Percentiles rank a stretch among this genome's conserved stretches.
Conservation (phyloP, 1,140 invertebrate genomes). For the Planococcus citri region DNA sequence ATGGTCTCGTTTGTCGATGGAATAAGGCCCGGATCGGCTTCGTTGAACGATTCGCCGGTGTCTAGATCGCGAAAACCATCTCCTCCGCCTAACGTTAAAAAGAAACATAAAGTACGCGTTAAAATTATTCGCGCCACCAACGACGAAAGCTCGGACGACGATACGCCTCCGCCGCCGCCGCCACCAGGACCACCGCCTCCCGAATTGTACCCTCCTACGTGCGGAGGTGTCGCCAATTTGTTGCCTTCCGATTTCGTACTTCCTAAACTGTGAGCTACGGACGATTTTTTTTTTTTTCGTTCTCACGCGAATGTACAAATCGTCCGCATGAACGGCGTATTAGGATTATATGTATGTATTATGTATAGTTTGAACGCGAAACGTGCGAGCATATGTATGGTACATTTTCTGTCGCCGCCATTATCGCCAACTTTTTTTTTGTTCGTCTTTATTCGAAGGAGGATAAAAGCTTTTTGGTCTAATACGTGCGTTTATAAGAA, state of each 20-base stretch:
- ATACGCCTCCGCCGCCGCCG: not conserved
- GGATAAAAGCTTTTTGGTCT: no score
- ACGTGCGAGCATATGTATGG: no score
- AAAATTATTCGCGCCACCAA: not conserved
- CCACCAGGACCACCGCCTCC: not conserved
- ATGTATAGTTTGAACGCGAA: no score
- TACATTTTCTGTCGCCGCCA: no score
- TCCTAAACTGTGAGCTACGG: not conserved
- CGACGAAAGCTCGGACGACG: not conserved
- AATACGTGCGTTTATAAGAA: no score
- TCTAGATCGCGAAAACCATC: not conserved
- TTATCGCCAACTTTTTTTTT: no score
- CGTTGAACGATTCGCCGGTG: not conserved
- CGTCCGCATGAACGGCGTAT: no score
- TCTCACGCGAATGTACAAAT: no score
- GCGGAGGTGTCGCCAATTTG: not conserved
- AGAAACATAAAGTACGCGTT: constrained; percentile 14
- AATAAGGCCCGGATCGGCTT: not conserved
- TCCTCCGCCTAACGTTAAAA: not conserved
- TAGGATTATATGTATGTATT: no score
- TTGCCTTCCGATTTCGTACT: not conserved
- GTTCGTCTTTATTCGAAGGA: no score
- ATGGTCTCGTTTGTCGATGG: constrained; percentile 11
- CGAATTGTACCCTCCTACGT: not conserved
- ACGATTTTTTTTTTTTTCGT: no score